Evolutionary conservation across 2,888 invertebrate species (phyloP), one percentile per base, ranked within the genome.

Genomic region (Athripsodes cinereus): DNA sequence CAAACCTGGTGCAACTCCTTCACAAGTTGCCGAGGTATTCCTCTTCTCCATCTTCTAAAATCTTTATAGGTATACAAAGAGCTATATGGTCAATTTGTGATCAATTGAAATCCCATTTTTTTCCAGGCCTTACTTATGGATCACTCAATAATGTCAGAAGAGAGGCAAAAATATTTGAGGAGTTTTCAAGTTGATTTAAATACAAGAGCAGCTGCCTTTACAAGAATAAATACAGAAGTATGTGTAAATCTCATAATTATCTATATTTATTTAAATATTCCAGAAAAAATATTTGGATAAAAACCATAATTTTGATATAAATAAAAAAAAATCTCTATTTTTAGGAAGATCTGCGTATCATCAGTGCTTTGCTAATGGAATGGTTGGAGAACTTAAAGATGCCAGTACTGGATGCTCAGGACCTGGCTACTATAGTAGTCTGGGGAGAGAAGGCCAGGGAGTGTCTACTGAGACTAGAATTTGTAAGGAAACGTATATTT

Each of bases 351-450:
- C 74, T 88, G 1, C 72, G 75, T 10, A 75, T 90, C 18, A 69
- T 90, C 40, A 74, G 84, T 0, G 81, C 81, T 1, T 70, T 92
- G 2, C 72, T 91, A 35, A 87, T 84, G 71, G 85, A 88, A 64
- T 92, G 91, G 91, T 69, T 92, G 54, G 90, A 90, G 68, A 83
- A 83, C 19, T 72, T 92, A 49, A 86, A 86, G 74, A 78, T 78
- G 55, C 86, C 88, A 0, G 73, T 89, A 26, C 69, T 91, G 18
- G 81, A 81, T 62, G 74, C 81, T 21, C 85, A 87, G 53, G 84
- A 87, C 68, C 75, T 90, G 47, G 83, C 85, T 55, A 75, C 79
- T 53, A 82, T 91, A 53, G 84, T 89, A 0, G 78, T 80, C 0
- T 71, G 83, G 60, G 80, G 83, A 13, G 80, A 81, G 47, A 80